Evolutionary conservation across 1,140 invertebrate species (phyloP).

Genomic region (Melitaea cinxia): DNA sequence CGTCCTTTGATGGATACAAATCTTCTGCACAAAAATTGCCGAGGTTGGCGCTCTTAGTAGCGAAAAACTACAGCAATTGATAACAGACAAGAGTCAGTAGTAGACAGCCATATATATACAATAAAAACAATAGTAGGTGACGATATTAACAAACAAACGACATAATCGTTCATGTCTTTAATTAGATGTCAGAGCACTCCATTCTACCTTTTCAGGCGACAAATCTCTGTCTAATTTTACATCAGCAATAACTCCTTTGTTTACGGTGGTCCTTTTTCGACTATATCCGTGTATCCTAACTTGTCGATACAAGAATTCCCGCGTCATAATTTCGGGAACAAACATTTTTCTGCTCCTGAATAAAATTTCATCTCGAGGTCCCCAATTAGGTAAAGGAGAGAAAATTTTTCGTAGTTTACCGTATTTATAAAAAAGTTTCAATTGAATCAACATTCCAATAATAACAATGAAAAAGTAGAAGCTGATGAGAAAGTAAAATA

Average conservation of each 20-base stretch:
- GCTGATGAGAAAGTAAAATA: slow-evolving; percentile 47
- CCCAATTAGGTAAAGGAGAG: slow-evolving; percentile 52
- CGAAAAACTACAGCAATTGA: too few species aligned
- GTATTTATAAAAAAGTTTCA: slow-evolving; percentile 40
- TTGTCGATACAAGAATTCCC: slow-evolving; percentile 73
- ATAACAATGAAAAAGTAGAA: slow-evolving; percentile 54
- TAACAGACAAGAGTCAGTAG: too few species aligned
- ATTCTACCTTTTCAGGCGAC: slow-evolving; percentile 46
- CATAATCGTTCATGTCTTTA: slow-evolving; percentile 15
- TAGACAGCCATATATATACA: too few species aligned
- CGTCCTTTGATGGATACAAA: too few species aligned
- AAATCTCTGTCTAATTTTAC: slow-evolving; percentile 18
- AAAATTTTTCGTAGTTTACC: slow-evolving; percentile 43
- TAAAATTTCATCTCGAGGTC: slow-evolving; percentile 59
- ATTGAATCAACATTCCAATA: slow-evolving; percentile 45
- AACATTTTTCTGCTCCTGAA: slow-evolving; percentile 71
- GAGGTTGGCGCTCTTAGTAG: too few species aligned
- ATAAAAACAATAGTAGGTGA: background rate
- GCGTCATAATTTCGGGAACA: slow-evolving; percentile 74
- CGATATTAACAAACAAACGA: background rate
- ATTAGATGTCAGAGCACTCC: slow-evolving; percentile 61
- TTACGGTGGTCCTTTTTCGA: slow-evolving; percentile 26
- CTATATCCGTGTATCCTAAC: slow-evolving; percentile 61
- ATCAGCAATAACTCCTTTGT: slow-evolving; percentile 20
- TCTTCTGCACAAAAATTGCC: too few species aligned